These are phyloP conservation scores for Clamator glandarius DNA, from an alignment of 2,797 vertebrate species.

Conservation along the genomic window DNA sequence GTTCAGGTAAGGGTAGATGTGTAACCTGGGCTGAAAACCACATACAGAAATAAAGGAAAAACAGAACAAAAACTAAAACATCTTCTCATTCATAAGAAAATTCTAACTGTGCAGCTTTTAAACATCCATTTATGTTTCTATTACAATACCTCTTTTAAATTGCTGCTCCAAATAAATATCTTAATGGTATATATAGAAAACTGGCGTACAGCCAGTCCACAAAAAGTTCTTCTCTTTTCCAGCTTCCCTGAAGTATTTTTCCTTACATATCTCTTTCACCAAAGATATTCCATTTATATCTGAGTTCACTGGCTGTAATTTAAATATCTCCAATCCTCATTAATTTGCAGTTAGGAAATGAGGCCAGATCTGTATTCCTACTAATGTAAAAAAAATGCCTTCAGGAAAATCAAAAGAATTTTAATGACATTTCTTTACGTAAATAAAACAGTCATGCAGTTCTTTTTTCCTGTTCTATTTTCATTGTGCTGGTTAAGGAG, in stretches of 20 bases:
- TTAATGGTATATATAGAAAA: background rate
- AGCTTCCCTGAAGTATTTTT: constrained; percentile 39
- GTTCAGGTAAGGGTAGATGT: background rate
- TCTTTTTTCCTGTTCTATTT: constrained; percentile 69
- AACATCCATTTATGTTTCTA: background rate
- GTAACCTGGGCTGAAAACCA: background rate
- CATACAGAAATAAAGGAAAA: background rate
- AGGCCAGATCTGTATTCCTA: constrained; percentile 66
- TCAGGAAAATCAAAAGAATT: constrained; percentile 72
- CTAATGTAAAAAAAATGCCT: constrained; percentile 58
- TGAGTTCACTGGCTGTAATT: constrained; percentile 56
- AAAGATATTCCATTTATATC: constrained; percentile 45
- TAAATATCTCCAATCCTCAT: constrained; percentile 66
- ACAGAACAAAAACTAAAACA: background rate
- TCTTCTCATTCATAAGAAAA: background rate
- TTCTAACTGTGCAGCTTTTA: background rate
- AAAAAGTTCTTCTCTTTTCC: constrained; percentile 18
- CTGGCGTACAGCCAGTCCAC: fast-evolving
- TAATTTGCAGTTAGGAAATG: constrained; percentile 70
- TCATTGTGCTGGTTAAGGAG: constrained; percentile 58
- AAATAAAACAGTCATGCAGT: constrained; percentile 67
- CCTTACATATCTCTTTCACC: background rate
- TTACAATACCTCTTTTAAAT: background rate
- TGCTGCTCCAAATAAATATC: background rate
- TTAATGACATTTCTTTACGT: constrained; percentile 71